Base-by-base conservation (phyloP, 23 tunicate species). In the Oikopleura dioica region DNA sequence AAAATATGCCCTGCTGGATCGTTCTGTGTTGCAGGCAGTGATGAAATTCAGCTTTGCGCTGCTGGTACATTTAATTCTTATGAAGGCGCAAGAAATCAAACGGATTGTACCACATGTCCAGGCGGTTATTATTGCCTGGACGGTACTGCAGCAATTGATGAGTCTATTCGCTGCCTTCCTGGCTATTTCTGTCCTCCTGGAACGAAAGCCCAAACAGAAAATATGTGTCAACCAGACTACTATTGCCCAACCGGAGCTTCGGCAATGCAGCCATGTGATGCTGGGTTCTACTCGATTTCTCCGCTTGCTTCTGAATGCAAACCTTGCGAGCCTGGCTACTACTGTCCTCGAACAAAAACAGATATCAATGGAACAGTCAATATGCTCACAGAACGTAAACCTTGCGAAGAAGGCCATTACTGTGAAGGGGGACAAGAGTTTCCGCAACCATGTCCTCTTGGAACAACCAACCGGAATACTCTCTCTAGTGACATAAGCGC, bases 241-340 rank as follows among this genome's bases (percentile, higher is more conserved):
- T 91, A 91, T 80, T 91, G 97, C 38, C 97, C 97, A 37, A 78
- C 51, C 33, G 85, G 94, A 0, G 81, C 97, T 12, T 81, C 82
- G n/a, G n/a, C n/a, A n/a, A n/a, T n/a, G n/a, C n/a, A n/a, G n/a
- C 55, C 55, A 9, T 44, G 9, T 44, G 16, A 44, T 44, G 55
- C 16, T 16, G 9, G 55, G 16, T 44, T 44, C 16, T 44, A 44
- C 55, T 9, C 55, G 16, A 44, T 44, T 44, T 44, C 55, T 44
- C 16, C 16, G 55, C 16, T 44, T 44, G 9, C 55, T 44, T 44
- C 9, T 16, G 16, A 44, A 44, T 44, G 9, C 9, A 9, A 44
- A 44, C 16, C 16, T 44, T 44, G 55, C 16, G 9, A 9, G 55
- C 9, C 16, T 44, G 55, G 55, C 16, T 16, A 5, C 16, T 44